Conservation (phyloP, 2,797 vertebrate genomes). For the Cygnus olor region DNA sequence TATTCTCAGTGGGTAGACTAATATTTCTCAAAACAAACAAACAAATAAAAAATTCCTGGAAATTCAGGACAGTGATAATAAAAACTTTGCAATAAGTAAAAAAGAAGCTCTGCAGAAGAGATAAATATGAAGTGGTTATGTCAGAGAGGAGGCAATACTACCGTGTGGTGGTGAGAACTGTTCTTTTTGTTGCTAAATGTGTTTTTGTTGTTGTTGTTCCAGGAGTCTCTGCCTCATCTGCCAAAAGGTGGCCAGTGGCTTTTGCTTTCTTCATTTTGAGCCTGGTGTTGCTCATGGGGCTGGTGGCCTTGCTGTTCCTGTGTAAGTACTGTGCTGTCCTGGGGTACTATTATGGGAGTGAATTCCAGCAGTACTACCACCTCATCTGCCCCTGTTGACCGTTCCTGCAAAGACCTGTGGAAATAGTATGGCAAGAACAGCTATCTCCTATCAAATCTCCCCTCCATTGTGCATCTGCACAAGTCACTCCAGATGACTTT, state of each 20-base stretch:
- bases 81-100: not conserved
- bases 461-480: not conserved
- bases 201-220: not conserved
- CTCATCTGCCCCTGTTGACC: not conserved
- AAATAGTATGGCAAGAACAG: not conserved
- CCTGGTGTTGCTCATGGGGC: slow-evolving; percentile 19
- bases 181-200: not conserved
- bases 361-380: not conserved
- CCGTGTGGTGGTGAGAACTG: not conserved
- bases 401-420: not conserved
- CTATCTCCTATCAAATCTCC: not conserved
- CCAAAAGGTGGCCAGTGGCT: slow-evolving; percentile 32
- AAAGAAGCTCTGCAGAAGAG: not conserved
- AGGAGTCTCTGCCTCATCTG: not conserved
- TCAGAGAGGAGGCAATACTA: not conserved
- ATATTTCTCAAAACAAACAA: not conserved
- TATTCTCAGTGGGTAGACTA: not conserved
- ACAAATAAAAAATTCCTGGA: not conserved
- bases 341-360: not conserved
- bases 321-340: slow-evolving; percentile 55
- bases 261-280: slow-evolving; percentile 43
- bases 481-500: not conserved
- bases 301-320: slow-evolving; percentile 36
- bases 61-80: not conserved
- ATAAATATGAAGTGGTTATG: not conserved